Conservation (phyloP, 2,888 invertebrate species). For the Chaetoderma sp. region DNA sequence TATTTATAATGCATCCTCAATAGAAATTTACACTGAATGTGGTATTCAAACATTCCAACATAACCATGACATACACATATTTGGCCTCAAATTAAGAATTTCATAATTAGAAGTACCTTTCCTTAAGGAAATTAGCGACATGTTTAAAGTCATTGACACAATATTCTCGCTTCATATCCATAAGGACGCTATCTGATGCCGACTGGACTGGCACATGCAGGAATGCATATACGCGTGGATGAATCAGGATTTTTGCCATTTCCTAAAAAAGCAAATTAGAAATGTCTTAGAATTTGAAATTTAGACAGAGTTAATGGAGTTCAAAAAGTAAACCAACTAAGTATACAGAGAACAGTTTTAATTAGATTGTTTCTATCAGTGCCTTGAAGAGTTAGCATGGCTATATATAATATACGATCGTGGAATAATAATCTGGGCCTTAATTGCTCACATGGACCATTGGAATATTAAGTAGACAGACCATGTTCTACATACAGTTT, state of each 20-base stretch:
- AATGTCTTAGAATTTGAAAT: background rate
- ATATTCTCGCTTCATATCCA: constrained; percentile 97
- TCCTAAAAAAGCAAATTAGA: constrained; percentile 74
- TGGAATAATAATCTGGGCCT: too few relatives aligned
- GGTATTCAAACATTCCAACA: too few relatives aligned
- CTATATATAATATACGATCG: too few relatives aligned
- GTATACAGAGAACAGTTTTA: background rate
- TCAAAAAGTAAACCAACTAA: background rate
- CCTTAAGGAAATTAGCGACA: constrained; percentile 86
- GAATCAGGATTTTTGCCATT: constrained; percentile 85
- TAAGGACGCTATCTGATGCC: constrained; percentile 91
- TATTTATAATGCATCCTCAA: too few relatives aligned
- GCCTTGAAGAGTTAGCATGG: too few relatives aligned
- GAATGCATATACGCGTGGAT: constrained; percentile 93
- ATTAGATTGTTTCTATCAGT: too few relatives aligned
- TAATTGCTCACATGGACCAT: too few relatives aligned
- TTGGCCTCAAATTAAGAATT: background rate
- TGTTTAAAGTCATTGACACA: constrained; percentile 87
- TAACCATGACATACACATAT: too few relatives aligned
- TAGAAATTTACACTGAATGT: too few relatives aligned
- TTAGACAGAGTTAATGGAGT: background rate
- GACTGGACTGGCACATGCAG: constrained; percentile 98
- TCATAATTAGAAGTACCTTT: constrained; percentile 72
- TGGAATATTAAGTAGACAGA: too few relatives aligned
- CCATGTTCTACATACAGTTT: too few relatives aligned